A percentile compares a stretch with the other conserved stretches of the same genome.
phyloP scores from a whole-genome alignment of 1,140 invertebrate species.

The Caerostris darwini region DNA sequence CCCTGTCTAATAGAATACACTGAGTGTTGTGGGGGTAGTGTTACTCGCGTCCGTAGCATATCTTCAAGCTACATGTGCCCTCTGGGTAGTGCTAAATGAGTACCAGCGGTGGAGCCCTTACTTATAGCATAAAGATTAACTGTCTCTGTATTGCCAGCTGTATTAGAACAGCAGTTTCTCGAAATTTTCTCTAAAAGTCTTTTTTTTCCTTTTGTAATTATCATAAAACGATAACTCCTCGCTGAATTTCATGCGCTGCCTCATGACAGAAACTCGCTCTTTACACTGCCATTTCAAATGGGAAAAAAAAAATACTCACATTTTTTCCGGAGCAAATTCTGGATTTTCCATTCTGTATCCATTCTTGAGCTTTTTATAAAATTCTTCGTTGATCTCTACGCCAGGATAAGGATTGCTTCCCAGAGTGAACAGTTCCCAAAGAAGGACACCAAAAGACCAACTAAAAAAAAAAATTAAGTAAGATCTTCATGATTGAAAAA shows the following conservation, averaged over 20 bases:
- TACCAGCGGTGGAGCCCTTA: no score
- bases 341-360: constrained; percentile 88
- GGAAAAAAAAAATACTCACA: constrained; percentile 64
- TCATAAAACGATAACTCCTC: background rate
- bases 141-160: no score
- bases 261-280: background rate
- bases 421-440: constrained; percentile 92
- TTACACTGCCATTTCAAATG: background rate
- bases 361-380: constrained; percentile 86
- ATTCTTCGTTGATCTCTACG: constrained; percentile 84
- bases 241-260: background rate
- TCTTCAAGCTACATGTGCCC: no score
- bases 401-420: constrained; percentile 90
- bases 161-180: no score
- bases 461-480: constrained; percentile 42
- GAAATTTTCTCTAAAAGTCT: no score
- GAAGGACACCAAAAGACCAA: constrained; percentile 90
- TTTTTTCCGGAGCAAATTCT: constrained; percentile 81
- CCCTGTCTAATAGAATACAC: no score
- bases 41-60: no score
- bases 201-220: no score
- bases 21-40: no score
- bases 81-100: no score
- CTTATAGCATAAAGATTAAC: no score
- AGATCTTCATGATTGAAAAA: background rate